Base-by-base conservation (phyloP, 2,888 invertebrate genomes). In the Crossocerus cetratus region DNA sequence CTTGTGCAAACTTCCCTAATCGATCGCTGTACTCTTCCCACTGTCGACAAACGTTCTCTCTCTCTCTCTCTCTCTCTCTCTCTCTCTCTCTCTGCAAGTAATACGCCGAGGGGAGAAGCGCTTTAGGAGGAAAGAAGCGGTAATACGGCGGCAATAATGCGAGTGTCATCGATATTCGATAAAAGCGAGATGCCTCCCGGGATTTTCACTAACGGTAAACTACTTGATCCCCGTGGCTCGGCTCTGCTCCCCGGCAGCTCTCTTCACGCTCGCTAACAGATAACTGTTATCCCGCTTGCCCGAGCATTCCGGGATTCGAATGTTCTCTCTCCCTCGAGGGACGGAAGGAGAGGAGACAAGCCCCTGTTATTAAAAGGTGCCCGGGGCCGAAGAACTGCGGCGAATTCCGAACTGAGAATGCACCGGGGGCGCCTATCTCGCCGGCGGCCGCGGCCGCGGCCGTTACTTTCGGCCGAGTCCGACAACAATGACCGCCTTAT, bases 401-500 rank as follows among this genome's bases (percentile, higher is more conserved):
- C 11, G 32, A 2, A 32, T 32, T 32, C 49, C 49, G 16, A 49
- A 49, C 8, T 49, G 49, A 14, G 49, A 49, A 49, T 16, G 49
- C 16, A 14, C 16, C 49, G 49, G 49, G n/a, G 1, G 16, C n/a
- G n/a, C n/a, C 13, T 49, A 49, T 49, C 14, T 16, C 14, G 13
- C 13, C 43, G 32, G 13, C n/a, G 22, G 21, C 45, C 43, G 63
- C 65, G 45, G 16, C 20, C 43, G 20, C 45, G 0, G 21, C 64
- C 65, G 63, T 69, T 58, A 65, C 56, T 65, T 74, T 66, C 53
- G 60, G 43, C 49, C 16, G 49, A 23, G n/a, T 43, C 49, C 61
- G 32, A 23, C 53, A 68, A 75, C 69, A 76, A 76, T 65, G 62
- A 32, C 65, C 8, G 44, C 42, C 59, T 77, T 75, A 77, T 77